phyloP scores from a whole-genome alignment of 1,140 invertebrate species.

The Acromyrmex echinatior region DNA sequence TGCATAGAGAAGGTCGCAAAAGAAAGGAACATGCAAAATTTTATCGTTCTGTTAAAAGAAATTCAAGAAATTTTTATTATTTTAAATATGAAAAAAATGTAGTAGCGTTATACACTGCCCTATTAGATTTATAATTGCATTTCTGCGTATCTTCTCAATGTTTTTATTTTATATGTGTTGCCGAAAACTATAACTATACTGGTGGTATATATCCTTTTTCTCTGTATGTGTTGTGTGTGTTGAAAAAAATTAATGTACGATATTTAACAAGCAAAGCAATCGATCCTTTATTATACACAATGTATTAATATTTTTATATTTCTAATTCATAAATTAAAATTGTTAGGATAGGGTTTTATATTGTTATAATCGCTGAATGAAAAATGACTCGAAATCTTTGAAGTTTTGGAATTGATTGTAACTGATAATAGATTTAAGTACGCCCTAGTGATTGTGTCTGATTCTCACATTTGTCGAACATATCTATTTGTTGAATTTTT shows the following conservation, averaged over 20 bases:
- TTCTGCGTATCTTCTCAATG: not conserved
- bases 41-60: not conserved
- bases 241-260: not conserved
- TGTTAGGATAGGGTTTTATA: not conserved
- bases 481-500: no score
- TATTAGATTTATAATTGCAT: not conserved
- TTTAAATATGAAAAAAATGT: not conserved
- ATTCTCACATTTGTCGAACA: no score
- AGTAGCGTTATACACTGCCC: not conserved
- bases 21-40: not conserved
- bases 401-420: no score
- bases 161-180: not conserved
- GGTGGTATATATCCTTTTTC: not conserved
- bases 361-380: no score
- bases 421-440: no score
- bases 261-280: not conserved
- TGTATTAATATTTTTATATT: not conserved
- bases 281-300: not conserved
- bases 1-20: not conserved
- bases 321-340: constrained; percentile 6
- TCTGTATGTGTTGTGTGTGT: no score
- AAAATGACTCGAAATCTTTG: no score
- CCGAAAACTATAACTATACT: not conserved
- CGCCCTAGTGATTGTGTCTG: no score
- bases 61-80: not conserved